Base-by-base conservation (phyloP, 2,888 invertebrate genomes). In the Copidosoma aretas region DNA sequence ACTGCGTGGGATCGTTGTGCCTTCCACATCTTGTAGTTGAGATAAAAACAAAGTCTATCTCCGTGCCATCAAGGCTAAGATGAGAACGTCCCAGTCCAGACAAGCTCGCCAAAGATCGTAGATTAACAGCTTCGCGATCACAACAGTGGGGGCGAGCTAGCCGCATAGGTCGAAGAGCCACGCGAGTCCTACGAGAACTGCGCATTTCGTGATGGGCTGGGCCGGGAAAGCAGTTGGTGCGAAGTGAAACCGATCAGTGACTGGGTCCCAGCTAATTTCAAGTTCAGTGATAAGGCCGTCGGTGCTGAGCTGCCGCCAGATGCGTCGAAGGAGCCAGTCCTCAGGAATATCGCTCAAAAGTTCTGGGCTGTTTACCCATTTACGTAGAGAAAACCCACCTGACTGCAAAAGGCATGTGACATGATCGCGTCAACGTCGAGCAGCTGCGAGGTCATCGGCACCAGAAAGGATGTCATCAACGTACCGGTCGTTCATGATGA, bases 101-200 rank as follows among this genome's bases (percentile, higher is more conserved):
- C 46, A 24, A 1, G 65, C 60, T 15, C 60, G 17, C 65, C 65
- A 65, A 3, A 65, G 21, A 46, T 65, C 60, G 10, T 65, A 60
- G 10, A 65, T 59, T 1, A 60, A 15, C 1, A 65, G 43, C 32
- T 65, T 60, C 10, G 53, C 41, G 1, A 53, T 22, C 22, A 53
- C 5, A 5, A 53, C 19, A 15, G 17, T 25, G 15, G 54, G 60
- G 0, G 66, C 60, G 4, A 60, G 19, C 66, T 60, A 61, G 3
- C 67, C 58, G 8, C 57, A 58, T 1, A 61, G 61, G 25, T 67
- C 62, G 43, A 67, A 61, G n/a, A 67, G 15, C 1, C 22, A 2
- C 4, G 62, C 51, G 1, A 62, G 43, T 8, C 24, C 62, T 4
- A 52, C n/a, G 41, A 65, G 22, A 17, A 57, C 32, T 2, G 1